Evolutionary conservation across 2,888 invertebrate genomes (phyloP).

Genomic region (Arrhopalites spinosus): DNA sequence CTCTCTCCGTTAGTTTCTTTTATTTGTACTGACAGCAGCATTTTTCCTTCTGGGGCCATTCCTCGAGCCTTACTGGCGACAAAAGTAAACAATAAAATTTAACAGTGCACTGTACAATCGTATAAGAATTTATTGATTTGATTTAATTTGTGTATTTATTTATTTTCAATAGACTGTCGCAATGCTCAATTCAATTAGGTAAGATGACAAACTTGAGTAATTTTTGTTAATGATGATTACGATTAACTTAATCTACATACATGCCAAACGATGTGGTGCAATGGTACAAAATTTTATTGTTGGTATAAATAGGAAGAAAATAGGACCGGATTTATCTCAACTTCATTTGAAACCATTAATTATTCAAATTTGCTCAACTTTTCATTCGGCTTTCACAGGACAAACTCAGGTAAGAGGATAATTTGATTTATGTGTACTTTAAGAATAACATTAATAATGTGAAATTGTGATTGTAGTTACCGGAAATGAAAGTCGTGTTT

Average conservation of each 20-base stretch:
- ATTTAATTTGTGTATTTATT: conserved; percentile 38
- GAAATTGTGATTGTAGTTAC: conserved; percentile 27
- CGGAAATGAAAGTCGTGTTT: conserved; percentile 79
- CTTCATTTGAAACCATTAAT: conserved; percentile 50
- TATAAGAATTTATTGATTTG: too few relatives aligned
- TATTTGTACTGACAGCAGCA: conserved; percentile 75
- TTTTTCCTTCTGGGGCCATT: conserved; percentile 79
- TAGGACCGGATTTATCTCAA: conserved; percentile 53
- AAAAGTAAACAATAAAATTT: conserved; percentile 69
- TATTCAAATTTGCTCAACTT: conserved; percentile 46
- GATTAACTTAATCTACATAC: too few relatives aligned
- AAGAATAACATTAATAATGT: conserved; percentile 2
- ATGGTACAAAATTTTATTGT: too few relatives aligned
- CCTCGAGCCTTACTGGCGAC: conserved; percentile 77
- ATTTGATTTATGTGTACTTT: background rate
- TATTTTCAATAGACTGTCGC: conserved; percentile 57
- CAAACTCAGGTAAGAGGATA: conserved; percentile 28
- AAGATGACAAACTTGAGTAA: too few relatives aligned
- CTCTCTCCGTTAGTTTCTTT: conserved; percentile 81
- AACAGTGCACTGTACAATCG: too few relatives aligned
- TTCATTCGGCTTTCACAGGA: conserved; percentile 38
- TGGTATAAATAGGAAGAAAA: too few relatives aligned
- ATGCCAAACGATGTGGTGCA: too few relatives aligned
- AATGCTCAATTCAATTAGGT: conserved; percentile 51
- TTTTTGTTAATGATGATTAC: too few relatives aligned